These are phyloP conservation scores for Oreochromis grahami DNA, from an alignment of 2,797 vertebrate species.

Conservation along the genomic window DNA sequence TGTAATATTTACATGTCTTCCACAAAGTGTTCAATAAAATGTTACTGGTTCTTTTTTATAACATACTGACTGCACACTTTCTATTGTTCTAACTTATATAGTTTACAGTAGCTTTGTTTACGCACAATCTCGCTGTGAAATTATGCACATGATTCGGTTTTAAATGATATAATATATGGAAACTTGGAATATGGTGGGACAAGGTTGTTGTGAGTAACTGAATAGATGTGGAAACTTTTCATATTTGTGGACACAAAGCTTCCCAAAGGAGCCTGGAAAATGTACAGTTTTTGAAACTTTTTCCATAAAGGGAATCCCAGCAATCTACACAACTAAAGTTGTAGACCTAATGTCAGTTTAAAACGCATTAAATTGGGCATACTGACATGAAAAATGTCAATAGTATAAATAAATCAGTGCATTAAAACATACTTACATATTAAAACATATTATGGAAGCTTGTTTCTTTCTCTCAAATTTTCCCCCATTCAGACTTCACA, in stretches of 20 bases:
- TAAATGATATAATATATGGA: background rate
- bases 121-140: background rate
- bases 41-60: constrained; percentile 79
- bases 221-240: background rate
- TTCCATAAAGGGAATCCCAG: background rate
- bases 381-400: background rate
- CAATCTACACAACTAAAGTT: background rate
- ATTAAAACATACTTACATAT: background rate
- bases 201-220: background rate
- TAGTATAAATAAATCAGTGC: background rate
- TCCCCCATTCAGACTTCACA: background rate
- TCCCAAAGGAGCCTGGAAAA: background rate
- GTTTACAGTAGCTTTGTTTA: background rate
- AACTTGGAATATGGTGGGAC: background rate
- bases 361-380: background rate
- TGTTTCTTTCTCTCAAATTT: background rate
- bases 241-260: background rate
- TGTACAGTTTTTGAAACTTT: background rate
- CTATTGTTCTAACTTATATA: background rate
- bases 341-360: background rate
- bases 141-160: background rate
- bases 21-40: constrained; percentile 85
- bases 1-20: constrained; percentile 87
- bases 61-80: constrained; percentile 15
- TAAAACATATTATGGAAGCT: background rate